Evolutionary conservation across 2,888 invertebrate species (phyloP).

Genomic region (Lordiphosa fenestrarum): DNA sequence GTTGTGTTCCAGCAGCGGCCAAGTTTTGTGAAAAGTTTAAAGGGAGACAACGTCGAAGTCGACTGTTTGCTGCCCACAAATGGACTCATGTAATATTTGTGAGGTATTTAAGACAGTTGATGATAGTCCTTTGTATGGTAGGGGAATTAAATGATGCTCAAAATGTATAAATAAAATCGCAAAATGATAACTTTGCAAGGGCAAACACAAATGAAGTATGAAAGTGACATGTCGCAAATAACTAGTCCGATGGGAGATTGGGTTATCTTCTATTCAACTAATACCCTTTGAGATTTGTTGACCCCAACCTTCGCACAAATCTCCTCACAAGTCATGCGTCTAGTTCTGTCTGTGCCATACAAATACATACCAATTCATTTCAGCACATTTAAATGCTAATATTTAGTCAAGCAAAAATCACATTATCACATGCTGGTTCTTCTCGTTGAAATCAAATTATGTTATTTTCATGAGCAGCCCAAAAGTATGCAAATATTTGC

Average conservation of each 20-base stretch:
- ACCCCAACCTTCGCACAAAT: too few species aligned
- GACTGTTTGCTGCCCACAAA: conserved; percentile 27
- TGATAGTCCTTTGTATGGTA: conserved; percentile 8
- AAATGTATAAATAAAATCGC: too few species aligned
- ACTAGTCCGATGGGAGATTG: too few species aligned
- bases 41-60: conserved; percentile 9
- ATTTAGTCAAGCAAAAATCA: conserved; percentile 38
- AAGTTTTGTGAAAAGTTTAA: conserved; percentile 17
- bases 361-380: not conserved
- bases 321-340: too few species aligned
- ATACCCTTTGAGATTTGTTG: too few species aligned
- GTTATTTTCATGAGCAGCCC: conserved; percentile 62
- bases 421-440: conserved; percentile 37
- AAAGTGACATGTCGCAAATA: too few species aligned
- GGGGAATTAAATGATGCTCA: conserved; percentile 5
- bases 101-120: conserved; percentile 32
- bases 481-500: conserved; percentile 70
- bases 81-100: conserved; percentile 47
- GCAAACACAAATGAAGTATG: too few species aligned
- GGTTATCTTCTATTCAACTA: too few species aligned
- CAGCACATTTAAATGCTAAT: conserved; percentile 20
- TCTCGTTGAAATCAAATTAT: conserved; percentile 59
- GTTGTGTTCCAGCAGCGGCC: conserved; percentile 37
- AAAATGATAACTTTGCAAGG: too few species aligned
- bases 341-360: too few species aligned